phyloP scores from a whole-genome alignment of 2,888 invertebrate species.

The Yponomeuta malinellus region DNA sequence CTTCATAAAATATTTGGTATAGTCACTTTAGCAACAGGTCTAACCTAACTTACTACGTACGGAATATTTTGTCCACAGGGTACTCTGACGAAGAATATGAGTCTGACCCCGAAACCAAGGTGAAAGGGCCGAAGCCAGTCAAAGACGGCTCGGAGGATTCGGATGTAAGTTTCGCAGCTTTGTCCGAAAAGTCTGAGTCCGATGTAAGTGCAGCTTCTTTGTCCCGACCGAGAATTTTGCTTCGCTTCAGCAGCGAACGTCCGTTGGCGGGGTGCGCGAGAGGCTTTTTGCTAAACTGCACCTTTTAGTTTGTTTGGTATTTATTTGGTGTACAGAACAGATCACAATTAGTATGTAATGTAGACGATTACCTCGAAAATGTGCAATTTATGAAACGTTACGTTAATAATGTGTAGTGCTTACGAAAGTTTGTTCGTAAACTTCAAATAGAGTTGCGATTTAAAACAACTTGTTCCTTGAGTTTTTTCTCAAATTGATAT shows the following conservation, averaged over 20 bases:
- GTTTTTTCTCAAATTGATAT: too few relatives aligned
- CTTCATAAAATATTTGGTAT: too few relatives aligned
- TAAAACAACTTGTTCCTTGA: too few relatives aligned
- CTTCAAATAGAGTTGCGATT: too few relatives aligned
- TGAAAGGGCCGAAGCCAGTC: constrained; percentile 62
- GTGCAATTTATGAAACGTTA: too few relatives aligned
- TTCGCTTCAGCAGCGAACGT: not conserved
- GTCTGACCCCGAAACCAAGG: constrained; percentile 66
- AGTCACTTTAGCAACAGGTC: too few relatives aligned
- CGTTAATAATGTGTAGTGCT: too few relatives aligned
- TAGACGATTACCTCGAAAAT: too few relatives aligned
- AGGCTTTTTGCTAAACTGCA: not conserved
- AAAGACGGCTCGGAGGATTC: constrained; percentile 71
- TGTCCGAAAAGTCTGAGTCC: not conserved
- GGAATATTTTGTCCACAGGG: constrained; percentile 34
- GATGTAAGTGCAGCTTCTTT: not conserved
- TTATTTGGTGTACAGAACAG: too few relatives aligned
- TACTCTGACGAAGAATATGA: constrained; percentile 73
- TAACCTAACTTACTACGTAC: too few relatives aligned
- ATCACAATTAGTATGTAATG: too few relatives aligned
- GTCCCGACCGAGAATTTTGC: not conserved
- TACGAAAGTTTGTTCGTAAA: too few relatives aligned
- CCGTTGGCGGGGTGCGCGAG: not conserved
- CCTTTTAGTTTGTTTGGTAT: not conserved
- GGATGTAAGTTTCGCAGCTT: constrained; percentile 50